Base-by-base conservation (phyloP, 2,888 invertebrate species). In the Perizoma flavofasciatum region DNA sequence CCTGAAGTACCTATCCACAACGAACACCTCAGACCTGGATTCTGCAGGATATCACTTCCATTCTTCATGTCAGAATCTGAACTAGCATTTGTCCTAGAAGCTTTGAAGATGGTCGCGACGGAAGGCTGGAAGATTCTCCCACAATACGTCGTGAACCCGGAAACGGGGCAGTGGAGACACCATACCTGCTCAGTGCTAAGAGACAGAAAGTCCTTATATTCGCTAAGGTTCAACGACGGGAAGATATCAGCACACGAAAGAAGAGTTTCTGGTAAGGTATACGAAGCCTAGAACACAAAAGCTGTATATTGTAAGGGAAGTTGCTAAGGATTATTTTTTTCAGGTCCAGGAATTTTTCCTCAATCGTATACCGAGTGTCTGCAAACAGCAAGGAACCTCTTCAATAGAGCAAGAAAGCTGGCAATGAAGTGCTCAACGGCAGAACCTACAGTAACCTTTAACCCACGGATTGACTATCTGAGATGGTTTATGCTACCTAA, bases 401-500 rank as follows among this genome's bases (percentile, higher is more conserved):
- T 97, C 79, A 95, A 94, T 72, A 93, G 95, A 74, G 95, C 97
- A 0, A 91, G 96, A 78, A 96, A 96, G 89, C 93, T 95, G 77
- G 96, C 96, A 22, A 95, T 95, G 88, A 93, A 96, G 71, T 95
- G 94, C 71, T 94, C 95, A 7, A 92, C 95, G 55, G 94, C 95
- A 33, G 96, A 97, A 78, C 96, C 96, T 68, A 94, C 94, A 68
- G 93, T 95, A 32, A 92, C 94, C 67, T 97, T 97, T 76, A 95
- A 95, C 72, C 91, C 93, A 9, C 92, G 94, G 48, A 94, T 95
- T 46, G 95, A 95, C 68, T 93, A 94, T 55, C 88, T 97, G 9
- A 93, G 97, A 63, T 98, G 98, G 98, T 98, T 97, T 85, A 95
- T 98, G 94, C 84, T 98, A 53, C 97, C 97, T 0, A 95, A 96